Evolutionary conservation across 2,113 vertebrate species (phyloP), one percentile per base, ranked within the genome.

Genomic region (Mus spicilegus): DNA sequence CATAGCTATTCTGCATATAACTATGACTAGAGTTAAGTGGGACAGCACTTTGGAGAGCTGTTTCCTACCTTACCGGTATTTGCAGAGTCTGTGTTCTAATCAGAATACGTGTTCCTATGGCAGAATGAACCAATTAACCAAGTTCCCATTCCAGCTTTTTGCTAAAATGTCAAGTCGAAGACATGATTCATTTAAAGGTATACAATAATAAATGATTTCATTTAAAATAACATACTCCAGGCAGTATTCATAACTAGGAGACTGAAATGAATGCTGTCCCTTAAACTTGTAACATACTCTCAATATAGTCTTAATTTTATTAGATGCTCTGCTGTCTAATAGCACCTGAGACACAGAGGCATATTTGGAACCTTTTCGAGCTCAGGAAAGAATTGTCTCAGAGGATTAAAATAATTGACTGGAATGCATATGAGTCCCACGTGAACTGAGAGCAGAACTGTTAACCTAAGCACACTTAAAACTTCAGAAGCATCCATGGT

Each of bases 141-240:
- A 94, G 70, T 90, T 96, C 88, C 94, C 33, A 93, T 61, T 61
- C 39, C 39, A 75, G 58, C 33, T 89, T 95, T 72, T 95, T 95
- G 76, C 76, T 94, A 78, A 97, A 97, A 97, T 97, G 85, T 96
- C 94, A 96, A 26, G 78, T 88, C 42, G 58, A 86, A 95, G 94
- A 63, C 67, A 63, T 54, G 84, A 82, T 92, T 89, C 81, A 78
- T 77, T 93, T 96, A 94, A 97, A 96, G 30, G 70, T 36, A 75
- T 77, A 73, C 36, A 69, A 10, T 93, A 97, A 92, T 93, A 94
- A 92, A 94, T 92, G 51, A 9, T 26, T 69, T 84, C 76, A 95
- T 94, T 97, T 96, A 93, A 90, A 95, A 96, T 17, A 96, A 82
- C 63, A 56, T 24, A 96, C 56, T 73, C 61, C 39, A 61, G 81